phyloP scores from a whole-genome alignment of 2,797 vertebrate species.

The Cheirogaleus major region DNA sequence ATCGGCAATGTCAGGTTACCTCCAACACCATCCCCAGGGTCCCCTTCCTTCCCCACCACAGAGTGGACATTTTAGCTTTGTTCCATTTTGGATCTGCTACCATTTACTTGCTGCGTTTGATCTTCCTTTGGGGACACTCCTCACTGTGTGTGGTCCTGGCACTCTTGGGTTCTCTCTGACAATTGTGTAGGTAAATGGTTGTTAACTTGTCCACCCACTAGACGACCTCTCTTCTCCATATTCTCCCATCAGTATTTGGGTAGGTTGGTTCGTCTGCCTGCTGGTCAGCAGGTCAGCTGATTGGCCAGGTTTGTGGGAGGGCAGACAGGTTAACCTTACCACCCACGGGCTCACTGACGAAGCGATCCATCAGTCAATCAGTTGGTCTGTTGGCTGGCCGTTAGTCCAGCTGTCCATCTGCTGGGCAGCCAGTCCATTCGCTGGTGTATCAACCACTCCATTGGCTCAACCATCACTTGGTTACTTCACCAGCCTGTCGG shows the following conservation, averaged over 20 bases:
- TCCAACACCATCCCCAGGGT: background rate
- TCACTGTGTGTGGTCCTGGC: background rate
- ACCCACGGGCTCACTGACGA: background rate
- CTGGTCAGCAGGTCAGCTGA: background rate
- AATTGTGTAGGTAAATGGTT: too few relatives aligned
- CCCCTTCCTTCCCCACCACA: background rate
- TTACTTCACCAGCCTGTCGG: background rate
- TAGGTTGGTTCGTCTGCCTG: background rate
- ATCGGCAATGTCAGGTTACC: too few relatives aligned
- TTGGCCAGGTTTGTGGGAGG: background rate
- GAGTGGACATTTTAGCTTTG: background rate
- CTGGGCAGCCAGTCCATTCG: background rate
- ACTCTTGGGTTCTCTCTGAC: background rate
- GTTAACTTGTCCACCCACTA: background rate
- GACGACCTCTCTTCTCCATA: background rate
- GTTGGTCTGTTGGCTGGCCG: background rate
- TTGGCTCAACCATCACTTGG: background rate
- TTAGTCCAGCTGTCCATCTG: background rate
- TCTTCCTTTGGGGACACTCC: background rate
- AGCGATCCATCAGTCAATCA: background rate
- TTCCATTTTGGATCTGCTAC: background rate
- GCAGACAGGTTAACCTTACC: background rate
- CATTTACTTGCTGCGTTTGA: background rate
- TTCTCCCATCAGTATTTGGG: background rate
- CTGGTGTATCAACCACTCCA: background rate